Percentiles rank a stretch among this genome's conserved stretches.
phyloP scores from a whole-genome alignment of 2,888 invertebrate genomes.

The Azorinus chamasolen region DNA sequence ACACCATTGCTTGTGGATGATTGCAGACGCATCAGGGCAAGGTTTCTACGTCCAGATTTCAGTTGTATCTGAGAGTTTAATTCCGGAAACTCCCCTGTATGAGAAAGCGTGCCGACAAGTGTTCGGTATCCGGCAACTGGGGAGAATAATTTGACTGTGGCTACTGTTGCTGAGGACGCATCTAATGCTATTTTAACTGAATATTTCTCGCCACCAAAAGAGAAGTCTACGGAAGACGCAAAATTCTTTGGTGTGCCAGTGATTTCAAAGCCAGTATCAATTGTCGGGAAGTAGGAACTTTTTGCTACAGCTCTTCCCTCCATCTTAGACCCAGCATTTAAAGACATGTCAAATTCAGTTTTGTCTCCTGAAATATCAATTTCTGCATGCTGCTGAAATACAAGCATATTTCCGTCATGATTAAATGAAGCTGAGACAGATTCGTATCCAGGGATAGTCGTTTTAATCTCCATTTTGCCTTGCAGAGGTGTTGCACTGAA shows the following conservation, averaged over 20 bases:
- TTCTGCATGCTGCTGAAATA: slow-evolving; percentile 52
- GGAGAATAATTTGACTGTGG: slow-evolving; percentile 29
- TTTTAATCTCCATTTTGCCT: background rate
- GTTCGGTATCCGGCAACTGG: slow-evolving; percentile 40
- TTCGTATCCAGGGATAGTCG: slow-evolving; percentile 7
- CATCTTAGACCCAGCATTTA: slow-evolving; percentile 50
- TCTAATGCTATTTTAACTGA: slow-evolving; percentile 29
- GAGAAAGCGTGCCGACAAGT: slow-evolving; percentile 25
- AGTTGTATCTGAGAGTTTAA: slow-evolving; percentile 20
- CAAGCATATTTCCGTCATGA: slow-evolving; percentile 33
- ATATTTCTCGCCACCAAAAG: slow-evolving; percentile 23
- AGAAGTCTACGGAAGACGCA: slow-evolving; percentile 17
- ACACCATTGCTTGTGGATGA: slow-evolving; percentile 19
- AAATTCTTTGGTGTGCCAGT: slow-evolving; percentile 22
- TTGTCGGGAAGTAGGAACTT: slow-evolving; percentile 33
- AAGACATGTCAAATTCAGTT: slow-evolving; percentile 61
- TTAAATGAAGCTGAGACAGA: slow-evolving; percentile 28
- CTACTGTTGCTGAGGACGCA: slow-evolving; percentile 8
- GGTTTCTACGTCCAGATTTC: slow-evolving; percentile 42
- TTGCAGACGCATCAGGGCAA: slow-evolving; percentile 17
- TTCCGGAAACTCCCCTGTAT: slow-evolving; percentile 38
- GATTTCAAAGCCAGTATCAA: slow-evolving; percentile 35
- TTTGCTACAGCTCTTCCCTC: slow-evolving; percentile 34
- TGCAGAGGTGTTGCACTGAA: slow-evolving; percentile 6
- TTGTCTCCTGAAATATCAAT: slow-evolving; percentile 39